These are phyloP conservation scores for Conops quadrifasciatus DNA, from an alignment of 2,888 invertebrate species.

Conservation along the genomic window DNA sequence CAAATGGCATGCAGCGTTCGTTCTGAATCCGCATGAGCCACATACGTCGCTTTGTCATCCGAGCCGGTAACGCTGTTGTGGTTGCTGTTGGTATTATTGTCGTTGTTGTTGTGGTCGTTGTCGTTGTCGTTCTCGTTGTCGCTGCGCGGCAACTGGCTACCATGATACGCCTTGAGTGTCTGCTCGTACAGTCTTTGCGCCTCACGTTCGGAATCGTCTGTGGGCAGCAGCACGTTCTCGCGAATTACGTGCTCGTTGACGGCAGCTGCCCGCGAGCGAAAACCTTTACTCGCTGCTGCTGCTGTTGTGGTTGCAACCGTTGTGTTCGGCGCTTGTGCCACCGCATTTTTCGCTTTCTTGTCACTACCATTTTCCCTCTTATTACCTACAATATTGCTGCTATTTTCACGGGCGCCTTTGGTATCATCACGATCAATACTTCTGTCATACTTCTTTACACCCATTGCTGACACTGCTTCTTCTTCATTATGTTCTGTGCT, in stretches of 20 bases:
- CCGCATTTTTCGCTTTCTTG: slow-evolving; percentile 30
- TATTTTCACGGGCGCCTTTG: background rate
- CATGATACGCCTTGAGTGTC: slow-evolving; percentile 60
- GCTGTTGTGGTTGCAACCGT: slow-evolving; percentile 17
- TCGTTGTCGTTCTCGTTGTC: slow-evolving; percentile 14
- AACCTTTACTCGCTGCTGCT: slow-evolving; percentile 28
- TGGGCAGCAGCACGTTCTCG: slow-evolving; percentile 63
- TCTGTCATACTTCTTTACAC: slow-evolving; percentile 3
- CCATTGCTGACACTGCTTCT: background rate
- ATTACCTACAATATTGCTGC: slow-evolving; percentile 18
- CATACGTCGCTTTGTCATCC: background rate
- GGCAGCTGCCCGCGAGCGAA: slow-evolving; percentile 10
- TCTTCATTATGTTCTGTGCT: slow-evolving; percentile 44
- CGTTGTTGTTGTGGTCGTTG: slow-evolving; percentile 27
- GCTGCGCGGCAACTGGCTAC: background rate
- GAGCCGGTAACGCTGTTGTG: background rate
- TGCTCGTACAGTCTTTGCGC: slow-evolving; percentile 64
- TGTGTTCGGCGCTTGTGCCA: slow-evolving; percentile 29
- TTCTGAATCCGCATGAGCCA: background rate
- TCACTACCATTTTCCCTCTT: slow-evolving; percentile 40
- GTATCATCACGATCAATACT: slow-evolving; percentile 10
- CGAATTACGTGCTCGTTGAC: slow-evolving; percentile 50
- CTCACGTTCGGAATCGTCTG: slow-evolving; percentile 62
- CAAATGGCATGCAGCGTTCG: slow-evolving; percentile 57
- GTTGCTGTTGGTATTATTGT: slow-evolving; percentile 16